Evolutionary conservation across 2,113 vertebrate species (phyloP), one percentile per base, ranked within the genome.

Genomic region (Alligator sinensis): DNA sequence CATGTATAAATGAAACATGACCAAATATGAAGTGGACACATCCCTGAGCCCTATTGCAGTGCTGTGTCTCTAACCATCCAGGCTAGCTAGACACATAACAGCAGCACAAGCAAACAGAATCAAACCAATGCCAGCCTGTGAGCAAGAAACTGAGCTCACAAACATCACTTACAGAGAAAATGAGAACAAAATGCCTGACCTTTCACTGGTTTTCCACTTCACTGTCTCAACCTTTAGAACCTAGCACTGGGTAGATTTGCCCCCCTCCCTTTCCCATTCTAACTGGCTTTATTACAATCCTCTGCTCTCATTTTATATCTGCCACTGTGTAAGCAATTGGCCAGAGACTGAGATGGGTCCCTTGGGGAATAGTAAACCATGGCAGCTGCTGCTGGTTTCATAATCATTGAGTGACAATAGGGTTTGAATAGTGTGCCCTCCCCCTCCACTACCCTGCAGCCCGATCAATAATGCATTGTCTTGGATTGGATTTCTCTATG

Each of bases 311-410:
- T 38, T 11, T 12, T 28, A 61, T 62, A 88, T 30, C 63, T 76
- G 89, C 38, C 38, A 55, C 7, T 1, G 30, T 54, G 57, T 13
- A 59, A 60, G 55, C 14, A 38, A 22, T 13, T 0, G 0, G 34
- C 11, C 0, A 13, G 72, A 72, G 78, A 19, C 0, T 0, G 63
- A 72, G 27, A 2, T 0, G 12, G 9, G 3, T 19, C 9, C 62
- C 22, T 1, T 0, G 74, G 86, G n/a, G 2, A 15, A 25, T 58
- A 0, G 6, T 91, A 82, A 93, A 66, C 18, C 62, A 62, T 54
- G 79, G 72, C 93, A 70, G 91, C 58, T 9, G 9, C 0, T 30
- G 75, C n/a, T 7, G 22, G 76, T 15, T 79, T 57, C n/a, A 34
- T 47, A 30, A 70, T 64, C 0, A 2, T 80, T 79, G 63, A 61